These are phyloP conservation scores for Zootoca vivipara DNA, from an alignment of 2,113 vertebrate genomes.

Conservation along the genomic window DNA sequence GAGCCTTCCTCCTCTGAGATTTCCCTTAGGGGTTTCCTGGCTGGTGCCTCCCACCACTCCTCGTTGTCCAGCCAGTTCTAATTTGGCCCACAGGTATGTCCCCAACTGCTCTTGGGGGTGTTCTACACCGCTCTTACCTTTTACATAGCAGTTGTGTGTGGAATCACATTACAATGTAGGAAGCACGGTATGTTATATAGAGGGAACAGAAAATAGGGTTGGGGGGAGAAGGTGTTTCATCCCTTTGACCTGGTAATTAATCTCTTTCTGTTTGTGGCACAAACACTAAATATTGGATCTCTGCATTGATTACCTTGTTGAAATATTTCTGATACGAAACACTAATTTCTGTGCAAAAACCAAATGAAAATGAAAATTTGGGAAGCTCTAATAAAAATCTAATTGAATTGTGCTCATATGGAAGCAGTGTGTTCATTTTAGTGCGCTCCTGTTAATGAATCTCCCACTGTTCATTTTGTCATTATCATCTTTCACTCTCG, in stretches of 20 bases:
- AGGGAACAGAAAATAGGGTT: neutral
- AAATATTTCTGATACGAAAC: constrained; percentile 15
- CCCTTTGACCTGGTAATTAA: constrained; percentile 23
- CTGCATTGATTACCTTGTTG: constrained; percentile 29
- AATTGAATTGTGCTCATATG: constrained; percentile 29
- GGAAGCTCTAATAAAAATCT: constrained; percentile 45
- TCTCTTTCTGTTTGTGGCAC: neutral
- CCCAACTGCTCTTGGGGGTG: too few species aligned
- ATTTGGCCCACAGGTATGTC: too few species aligned
- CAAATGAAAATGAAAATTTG: constrained; percentile 53
- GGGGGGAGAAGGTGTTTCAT: neutral
- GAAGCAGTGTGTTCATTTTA: constrained; percentile 47
- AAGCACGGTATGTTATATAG: neutral
- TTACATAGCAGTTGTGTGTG: neutral
- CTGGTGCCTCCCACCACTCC: too few species aligned
- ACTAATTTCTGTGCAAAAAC: constrained; percentile 33
- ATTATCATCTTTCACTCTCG: constrained; percentile 59
- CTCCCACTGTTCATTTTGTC: constrained; percentile 48
- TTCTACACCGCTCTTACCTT: neutral
- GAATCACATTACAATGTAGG: constrained; percentile 28
- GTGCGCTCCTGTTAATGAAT: constrained; percentile 30
- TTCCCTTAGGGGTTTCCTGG: too few species aligned
- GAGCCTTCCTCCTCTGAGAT: too few species aligned
- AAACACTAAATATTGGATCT: constrained; percentile 42
- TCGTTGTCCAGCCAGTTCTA: too few species aligned